Base-by-base conservation (phyloP, 1,140 invertebrate genomes). In the Zaprionus tsacasi region DNA sequence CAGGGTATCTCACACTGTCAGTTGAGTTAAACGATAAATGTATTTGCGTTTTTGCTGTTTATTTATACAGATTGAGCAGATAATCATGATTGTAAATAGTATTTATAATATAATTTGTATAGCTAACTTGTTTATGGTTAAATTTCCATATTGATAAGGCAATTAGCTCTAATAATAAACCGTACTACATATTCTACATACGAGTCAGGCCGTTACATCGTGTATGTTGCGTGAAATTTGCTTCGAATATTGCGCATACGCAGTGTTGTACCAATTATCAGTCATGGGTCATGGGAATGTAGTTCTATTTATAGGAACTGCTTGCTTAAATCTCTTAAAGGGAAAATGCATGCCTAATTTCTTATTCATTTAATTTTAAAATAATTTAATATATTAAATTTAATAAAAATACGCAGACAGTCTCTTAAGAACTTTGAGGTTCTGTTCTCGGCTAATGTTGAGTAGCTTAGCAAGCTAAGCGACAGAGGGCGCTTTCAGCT, bases 361-460 rank as follows among this genome's bases (percentile, higher is more conserved):
- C 38, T n/a, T n/a, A 40, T 40, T 40, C 38, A 40, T n/a, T n/a
- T 40, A 30, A 30, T 6, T 40, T n/a, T 6, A 6, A 40, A n/a
- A n/a, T 6, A 40, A 40, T n/a, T 45, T 2, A 15, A 17, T 8
- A 35, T 1, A 35, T 33, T 33, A 33, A 33, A 33, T 33, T 33
- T 6, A 2, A 7, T 7, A 5, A 2, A 33, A 27, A 21, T 6
- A 45, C 13, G 11, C 55, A 10, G 10, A 12, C 10, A 52, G 15
- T 0, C 12, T 2, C 33, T 35, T 10, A 27, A 54, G 43, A 35
- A 25, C 30, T 15, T 2, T 36, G 12, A 59, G 78, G 78, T 79
- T 79, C 77, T 74, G 64, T 56, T 79, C 77, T 79, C 56, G 48
- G 70, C 64, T 79, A 67, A 55, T 15, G 0, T 30, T 12, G 17